phyloP scores from a whole-genome alignment of 2,797 vertebrate genomes.

The Harpagifer antarcticus region DNA sequence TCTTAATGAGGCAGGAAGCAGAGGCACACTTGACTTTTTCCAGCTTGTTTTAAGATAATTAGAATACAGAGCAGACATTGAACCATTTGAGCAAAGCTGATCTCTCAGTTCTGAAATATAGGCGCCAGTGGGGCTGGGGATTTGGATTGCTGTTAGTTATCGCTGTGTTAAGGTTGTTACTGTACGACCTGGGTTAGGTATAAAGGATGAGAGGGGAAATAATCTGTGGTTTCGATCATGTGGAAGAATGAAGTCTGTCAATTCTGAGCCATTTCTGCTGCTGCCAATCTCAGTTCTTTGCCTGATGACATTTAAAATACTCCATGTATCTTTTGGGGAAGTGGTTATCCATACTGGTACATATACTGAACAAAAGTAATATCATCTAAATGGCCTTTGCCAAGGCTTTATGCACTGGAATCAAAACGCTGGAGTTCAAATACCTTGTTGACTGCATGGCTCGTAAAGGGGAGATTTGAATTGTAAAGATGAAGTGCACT shows the following conservation, averaged over 20 bases:
- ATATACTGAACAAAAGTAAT: constrained; percentile 46
- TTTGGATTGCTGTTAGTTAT: constrained; percentile 21
- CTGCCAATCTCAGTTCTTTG: constrained; percentile 64
- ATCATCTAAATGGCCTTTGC: constrained; percentile 59
- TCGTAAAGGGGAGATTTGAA: constrained; percentile 63
- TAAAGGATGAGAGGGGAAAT: constrained; percentile 29
- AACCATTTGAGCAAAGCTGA: not conserved
- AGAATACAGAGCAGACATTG: not conserved
- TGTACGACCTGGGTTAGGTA: constrained; percentile 21
- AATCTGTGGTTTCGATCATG: constrained; percentile 34
- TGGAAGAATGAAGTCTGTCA: constrained; percentile 69
- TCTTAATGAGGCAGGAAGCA: not conserved
- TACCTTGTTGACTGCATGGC: constrained; percentile 63
- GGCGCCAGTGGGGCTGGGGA: constrained; percentile 25
- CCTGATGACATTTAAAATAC: constrained; percentile 62
- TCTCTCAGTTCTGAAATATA: not conserved
- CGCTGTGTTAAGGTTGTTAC: constrained; percentile 13
- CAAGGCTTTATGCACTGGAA: constrained; percentile 74
- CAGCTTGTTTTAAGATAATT: not conserved
- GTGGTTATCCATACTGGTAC: constrained; percentile 33
- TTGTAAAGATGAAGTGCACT: constrained; percentile 74
- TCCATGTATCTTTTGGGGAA: constrained; percentile 46
- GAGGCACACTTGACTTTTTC: too few species aligned
- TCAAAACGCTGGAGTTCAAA: constrained; percentile 57
- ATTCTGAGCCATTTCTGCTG: constrained; percentile 73